Percentiles rank a stretch among this genome's conserved stretches.
Evolutionary conservation across 1,140 invertebrate species (phyloP).

Genomic region (Nebria ingens): DNA sequence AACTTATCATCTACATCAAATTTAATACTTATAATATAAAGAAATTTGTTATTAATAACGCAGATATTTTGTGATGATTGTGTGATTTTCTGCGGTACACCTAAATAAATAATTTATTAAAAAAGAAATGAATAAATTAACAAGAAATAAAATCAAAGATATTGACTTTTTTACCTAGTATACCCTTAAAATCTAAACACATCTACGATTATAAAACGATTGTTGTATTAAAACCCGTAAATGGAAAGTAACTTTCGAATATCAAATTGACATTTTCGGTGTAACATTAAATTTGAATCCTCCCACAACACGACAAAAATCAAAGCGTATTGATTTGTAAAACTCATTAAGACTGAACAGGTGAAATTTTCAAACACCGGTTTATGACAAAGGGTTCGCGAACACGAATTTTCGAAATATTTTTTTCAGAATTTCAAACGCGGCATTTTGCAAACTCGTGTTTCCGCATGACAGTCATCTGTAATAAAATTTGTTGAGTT

Average conservation of each 20-base stretch:
- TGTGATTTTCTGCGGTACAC: too few species aligned
- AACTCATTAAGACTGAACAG: not conserved
- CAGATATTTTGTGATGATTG: too few species aligned
- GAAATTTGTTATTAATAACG: too few species aligned
- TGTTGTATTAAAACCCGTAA: too few species aligned
- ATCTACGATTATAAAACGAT: too few species aligned
- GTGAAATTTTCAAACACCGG: not conserved
- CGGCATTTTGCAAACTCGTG: not conserved
- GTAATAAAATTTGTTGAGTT: constrained; percentile 2
- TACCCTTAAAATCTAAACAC: too few species aligned
- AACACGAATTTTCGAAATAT: not conserved
- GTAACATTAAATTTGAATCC: not conserved
- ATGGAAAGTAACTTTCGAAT: not conserved
- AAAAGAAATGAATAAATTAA: too few species aligned
- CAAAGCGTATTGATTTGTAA: not conserved
- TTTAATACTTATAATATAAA: too few species aligned
- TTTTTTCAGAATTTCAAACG: constrained; percentile 3
- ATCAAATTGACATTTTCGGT: not conserved
- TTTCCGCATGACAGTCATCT: not conserved
- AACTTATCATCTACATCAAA: too few species aligned
- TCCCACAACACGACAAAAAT: not conserved
- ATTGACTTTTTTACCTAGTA: too few species aligned
- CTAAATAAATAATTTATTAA: too few species aligned
- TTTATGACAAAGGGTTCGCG: not conserved
- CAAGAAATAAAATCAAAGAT: too few species aligned